Percentiles rank a stretch among this genome's conserved stretches.
phyloP scores from a whole-genome alignment of 2,888 invertebrate species.

The Flabesymbios commensalis region DNA sequence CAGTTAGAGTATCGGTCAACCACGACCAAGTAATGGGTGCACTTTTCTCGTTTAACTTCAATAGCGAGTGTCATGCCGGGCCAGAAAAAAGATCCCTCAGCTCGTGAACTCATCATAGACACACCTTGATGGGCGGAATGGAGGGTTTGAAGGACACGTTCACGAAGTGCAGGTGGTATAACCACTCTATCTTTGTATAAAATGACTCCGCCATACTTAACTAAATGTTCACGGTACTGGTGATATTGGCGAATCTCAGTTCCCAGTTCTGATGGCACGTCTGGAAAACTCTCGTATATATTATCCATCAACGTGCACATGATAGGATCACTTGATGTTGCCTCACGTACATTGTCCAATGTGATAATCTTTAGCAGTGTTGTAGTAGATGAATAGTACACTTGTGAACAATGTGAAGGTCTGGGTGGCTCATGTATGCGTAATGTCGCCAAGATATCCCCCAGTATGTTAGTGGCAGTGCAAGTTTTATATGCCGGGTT shows the following conservation, averaged over 20 bases:
- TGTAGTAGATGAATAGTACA: background rate
- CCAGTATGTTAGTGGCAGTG: background rate
- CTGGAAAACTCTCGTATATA: conserved; percentile 11
- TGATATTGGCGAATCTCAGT: background rate
- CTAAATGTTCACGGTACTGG: conserved; percentile 17
- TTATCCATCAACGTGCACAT: conserved; percentile 17
- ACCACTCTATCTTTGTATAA: conserved; percentile 36
- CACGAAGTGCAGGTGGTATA: conserved; percentile 19
- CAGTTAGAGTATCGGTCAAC: too few species aligned
- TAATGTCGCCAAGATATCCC: too few species aligned
- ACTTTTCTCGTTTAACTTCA: background rate
- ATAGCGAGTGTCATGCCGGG: background rate
- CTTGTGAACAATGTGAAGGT: background rate
- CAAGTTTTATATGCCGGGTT: too few species aligned
- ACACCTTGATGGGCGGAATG: background rate
- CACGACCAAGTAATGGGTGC: conserved; percentile 21
- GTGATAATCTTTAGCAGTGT: conserved; percentile 22
- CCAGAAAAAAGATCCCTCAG: background rate
- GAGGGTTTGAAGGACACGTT: background rate
- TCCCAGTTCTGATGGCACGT: conserved; percentile 8
- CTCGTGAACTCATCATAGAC: background rate
- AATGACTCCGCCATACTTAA: conserved; percentile 22
- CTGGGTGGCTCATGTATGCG: too few species aligned
- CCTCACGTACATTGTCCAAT: conserved; percentile 31
- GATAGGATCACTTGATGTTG: conserved; percentile 29